phyloP scores from a whole-genome alignment of 30 jellyfish, hydroid and myxozoan species.

The Hydra vulgaris region DNA sequence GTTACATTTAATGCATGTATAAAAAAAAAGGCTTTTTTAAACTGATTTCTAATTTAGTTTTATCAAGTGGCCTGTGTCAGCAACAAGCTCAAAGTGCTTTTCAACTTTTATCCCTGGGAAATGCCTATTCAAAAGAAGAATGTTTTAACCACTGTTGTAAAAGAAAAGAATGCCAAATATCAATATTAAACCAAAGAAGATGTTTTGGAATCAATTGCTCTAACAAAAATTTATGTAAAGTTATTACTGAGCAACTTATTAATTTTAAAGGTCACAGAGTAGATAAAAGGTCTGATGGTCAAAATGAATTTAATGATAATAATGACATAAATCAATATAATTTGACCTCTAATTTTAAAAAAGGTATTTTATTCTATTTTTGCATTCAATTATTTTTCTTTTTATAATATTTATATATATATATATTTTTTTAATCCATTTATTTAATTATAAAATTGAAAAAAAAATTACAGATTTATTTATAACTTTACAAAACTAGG shows the following conservation, averaged over 20 bases:
- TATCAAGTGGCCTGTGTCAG: conserved; percentile 45
- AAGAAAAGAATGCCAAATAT: conserved; percentile 44
- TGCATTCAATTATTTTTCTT: no score
- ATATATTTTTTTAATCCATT: no score
- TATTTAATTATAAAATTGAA: no score
- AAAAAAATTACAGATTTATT: no score
- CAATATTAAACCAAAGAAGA: conserved; percentile 30
- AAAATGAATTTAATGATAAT: not conserved
- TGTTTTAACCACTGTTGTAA: conserved; percentile 70
- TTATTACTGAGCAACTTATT: conserved; percentile 48
- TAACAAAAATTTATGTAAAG: conserved; percentile 49
- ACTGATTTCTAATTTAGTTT: no score
- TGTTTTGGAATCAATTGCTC: conserved; percentile 68
- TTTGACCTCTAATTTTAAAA: not conserved
- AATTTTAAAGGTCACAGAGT: conserved; percentile 76
- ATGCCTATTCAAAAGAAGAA: conserved; percentile 26
- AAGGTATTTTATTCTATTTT: not conserved
- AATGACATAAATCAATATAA: not conserved
- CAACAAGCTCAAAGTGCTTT: conserved; percentile 83
- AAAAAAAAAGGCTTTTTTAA: no score
- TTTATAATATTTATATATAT: no score
- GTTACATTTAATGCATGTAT: no score
- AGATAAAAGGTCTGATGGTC: conserved; percentile 55
- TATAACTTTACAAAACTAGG: no score
- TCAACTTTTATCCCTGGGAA: conserved; percentile 31